A percentile compares a stretch with the other conserved stretches of the same genome.
Evolutionary conservation across 2,797 vertebrate species (phyloP).

Genomic region (Chloroceryle inda): DNA sequence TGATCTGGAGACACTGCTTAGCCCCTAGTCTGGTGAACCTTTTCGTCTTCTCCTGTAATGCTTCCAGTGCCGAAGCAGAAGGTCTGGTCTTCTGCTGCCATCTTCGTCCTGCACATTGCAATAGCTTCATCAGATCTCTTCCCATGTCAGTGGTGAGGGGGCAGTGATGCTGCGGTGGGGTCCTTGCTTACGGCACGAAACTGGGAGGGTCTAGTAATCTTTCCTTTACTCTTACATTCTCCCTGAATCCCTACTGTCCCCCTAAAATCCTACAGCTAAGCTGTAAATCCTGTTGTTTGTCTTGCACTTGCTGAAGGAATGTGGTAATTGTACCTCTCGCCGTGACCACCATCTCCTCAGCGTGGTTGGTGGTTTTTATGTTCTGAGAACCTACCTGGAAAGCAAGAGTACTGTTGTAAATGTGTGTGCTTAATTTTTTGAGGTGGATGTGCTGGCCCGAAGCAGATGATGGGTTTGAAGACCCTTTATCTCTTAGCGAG

Average conservation of each 20-base stretch:
- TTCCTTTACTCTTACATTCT: not conserved
- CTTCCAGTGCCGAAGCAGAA: not conserved
- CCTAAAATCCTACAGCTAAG: not conserved
- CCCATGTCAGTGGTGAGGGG: not conserved
- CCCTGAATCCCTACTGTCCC: not conserved
- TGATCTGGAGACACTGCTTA: not conserved
- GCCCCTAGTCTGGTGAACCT: not conserved
- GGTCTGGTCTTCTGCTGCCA: conserved; percentile 48
- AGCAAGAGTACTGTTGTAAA: fast-evolving
- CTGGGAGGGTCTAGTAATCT: not conserved
- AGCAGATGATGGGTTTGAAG: not conserved
- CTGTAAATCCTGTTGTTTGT: not conserved
- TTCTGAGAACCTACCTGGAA: not conserved
- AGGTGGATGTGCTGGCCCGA: not conserved
- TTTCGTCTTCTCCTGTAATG: not conserved
- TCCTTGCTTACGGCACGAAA: not conserved
- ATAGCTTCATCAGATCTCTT: not conserved
- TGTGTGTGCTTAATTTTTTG: fast-evolving
- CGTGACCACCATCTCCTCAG: fast-evolving
- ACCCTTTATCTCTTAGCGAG: not conserved
- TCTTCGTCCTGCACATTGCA: not conserved
- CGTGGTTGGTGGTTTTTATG: fast-evolving
- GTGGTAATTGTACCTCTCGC: not conserved
- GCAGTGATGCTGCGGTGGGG: not conserved
- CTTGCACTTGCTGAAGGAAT: not conserved